Percentiles rank a stretch among this genome's conserved stretches.
Evolutionary conservation across 2,797 vertebrate species (phyloP).

Genomic region (Epinephelus coioides): DNA sequence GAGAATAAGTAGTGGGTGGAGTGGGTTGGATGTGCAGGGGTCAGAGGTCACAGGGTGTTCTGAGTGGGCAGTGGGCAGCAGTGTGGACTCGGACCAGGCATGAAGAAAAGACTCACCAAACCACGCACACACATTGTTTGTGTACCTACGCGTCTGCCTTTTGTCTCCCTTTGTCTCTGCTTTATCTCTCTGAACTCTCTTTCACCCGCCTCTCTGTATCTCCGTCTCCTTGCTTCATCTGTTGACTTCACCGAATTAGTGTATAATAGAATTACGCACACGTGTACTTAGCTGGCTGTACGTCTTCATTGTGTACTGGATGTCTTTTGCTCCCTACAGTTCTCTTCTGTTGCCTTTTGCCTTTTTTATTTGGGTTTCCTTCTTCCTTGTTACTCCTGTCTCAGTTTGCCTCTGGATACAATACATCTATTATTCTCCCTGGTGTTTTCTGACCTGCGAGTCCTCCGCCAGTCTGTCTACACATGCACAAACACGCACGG

Average conservation of each 20-base stretch:
- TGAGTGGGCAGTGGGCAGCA: conserved; percentile 35
- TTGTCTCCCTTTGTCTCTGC: conserved; percentile 4
- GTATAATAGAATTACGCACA: conserved; percentile 70
- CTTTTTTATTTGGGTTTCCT: conserved; percentile 40
- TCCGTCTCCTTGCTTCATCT: conserved; percentile 47
- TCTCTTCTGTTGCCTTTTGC: conserved; percentile 35
- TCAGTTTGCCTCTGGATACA: conserved; percentile 54
- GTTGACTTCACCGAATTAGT: conserved; percentile 67
- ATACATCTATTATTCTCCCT: conserved; percentile 42
- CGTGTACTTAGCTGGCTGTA: conserved; percentile 29
- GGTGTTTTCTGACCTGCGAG: conserved; percentile 19
- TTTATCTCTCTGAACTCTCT: conserved; percentile 59
- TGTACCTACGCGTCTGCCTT: background rate
- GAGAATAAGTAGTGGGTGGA: conserved; percentile 18
- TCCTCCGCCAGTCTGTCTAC: background rate
- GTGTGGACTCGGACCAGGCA: conserved; percentile 12
- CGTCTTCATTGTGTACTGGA: conserved; percentile 53
- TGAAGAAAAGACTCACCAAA: background rate
- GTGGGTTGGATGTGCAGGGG: conserved; percentile 16
- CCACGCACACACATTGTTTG: conserved; percentile 3
- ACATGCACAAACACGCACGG: background rate
- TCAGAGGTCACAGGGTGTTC: conserved; percentile 33
- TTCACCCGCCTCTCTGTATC: conserved; percentile 43
- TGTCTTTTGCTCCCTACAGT: conserved; percentile 11
- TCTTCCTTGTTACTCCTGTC: conserved; percentile 52